Evolutionary conservation across 2,888 invertebrate genomes (phyloP).

Genomic region (Geophilus truncorum): DNA sequence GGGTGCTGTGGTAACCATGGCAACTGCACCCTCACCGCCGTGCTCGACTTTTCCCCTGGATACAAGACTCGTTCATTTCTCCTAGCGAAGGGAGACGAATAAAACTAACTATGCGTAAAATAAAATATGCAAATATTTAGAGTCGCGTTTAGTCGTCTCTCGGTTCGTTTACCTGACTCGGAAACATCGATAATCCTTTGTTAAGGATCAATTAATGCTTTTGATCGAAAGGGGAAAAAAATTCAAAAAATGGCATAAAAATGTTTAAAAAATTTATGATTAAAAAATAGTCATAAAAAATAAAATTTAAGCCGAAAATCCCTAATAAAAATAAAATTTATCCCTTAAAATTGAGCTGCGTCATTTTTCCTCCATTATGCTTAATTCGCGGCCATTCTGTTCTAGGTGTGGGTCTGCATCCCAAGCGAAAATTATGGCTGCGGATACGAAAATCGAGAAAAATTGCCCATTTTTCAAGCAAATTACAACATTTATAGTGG

Average conservation of each 20-base stretch:
- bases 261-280: no score
- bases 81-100: not conserved
- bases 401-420: not conserved
- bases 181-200: no score
- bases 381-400: not conserved
- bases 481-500: conserved; percentile 21
- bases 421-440: not conserved
- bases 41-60: conserved; percentile 1
- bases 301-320: not conserved
- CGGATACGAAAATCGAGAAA: not conserved
- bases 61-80: not conserved
- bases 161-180: not conserved
- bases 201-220: no score
- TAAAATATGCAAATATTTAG: not conserved
- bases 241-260: no score
- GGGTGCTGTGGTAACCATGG: conserved; percentile 29
- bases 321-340: not conserved
- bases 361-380: not conserved
- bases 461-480: conserved; percentile 1
- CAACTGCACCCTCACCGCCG: conserved; percentile 18
- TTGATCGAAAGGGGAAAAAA: no score
- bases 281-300: no score
- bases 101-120: not conserved
- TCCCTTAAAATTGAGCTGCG: not conserved
- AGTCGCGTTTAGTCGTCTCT: not conserved